Conservation (phyloP, 2,888 invertebrate genomes). For the Dicycla oo region DNA sequence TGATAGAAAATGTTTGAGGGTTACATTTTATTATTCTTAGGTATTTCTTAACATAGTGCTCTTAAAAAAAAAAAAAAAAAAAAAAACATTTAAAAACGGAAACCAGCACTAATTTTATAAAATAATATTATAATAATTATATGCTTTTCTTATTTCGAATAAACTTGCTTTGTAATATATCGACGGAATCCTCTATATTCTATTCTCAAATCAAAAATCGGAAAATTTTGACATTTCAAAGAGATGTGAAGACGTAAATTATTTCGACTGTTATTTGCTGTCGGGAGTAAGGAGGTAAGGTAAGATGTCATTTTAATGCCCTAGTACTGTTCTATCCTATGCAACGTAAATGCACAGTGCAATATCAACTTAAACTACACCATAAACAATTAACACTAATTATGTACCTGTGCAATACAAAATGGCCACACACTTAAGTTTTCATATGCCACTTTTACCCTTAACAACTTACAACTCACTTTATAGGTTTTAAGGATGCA, state of each 20-base stretch:
- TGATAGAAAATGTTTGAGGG: not conserved
- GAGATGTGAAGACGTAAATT: not conserved
- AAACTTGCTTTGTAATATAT: not conserved
- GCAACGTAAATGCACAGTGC: not conserved
- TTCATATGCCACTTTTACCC: conserved; percentile 2
- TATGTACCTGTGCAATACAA: not conserved
- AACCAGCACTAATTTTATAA: too few relatives aligned
- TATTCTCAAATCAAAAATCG: not conserved
- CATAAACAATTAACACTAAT: not conserved
- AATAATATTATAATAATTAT: not conserved
- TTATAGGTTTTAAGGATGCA: conserved; percentile 18
- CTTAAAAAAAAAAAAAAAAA: too few relatives aligned
- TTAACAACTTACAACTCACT: not conserved
- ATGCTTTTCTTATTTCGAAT: not conserved
- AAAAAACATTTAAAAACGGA: too few relatives aligned
- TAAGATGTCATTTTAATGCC: not conserved
- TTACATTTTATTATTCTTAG: not conserved
- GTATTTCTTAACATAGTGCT: not conserved
- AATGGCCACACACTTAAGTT: conserved; percentile 3
- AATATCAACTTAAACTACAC: not conserved
- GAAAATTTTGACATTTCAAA: not conserved
- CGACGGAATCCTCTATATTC: not conserved
- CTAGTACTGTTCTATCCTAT: not conserved
- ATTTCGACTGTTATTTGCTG: not conserved
- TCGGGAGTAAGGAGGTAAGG: not conserved